phyloP scores from a whole-genome alignment of 2,113 vertebrate genomes.

The Drymodes brunneopygia region DNA sequence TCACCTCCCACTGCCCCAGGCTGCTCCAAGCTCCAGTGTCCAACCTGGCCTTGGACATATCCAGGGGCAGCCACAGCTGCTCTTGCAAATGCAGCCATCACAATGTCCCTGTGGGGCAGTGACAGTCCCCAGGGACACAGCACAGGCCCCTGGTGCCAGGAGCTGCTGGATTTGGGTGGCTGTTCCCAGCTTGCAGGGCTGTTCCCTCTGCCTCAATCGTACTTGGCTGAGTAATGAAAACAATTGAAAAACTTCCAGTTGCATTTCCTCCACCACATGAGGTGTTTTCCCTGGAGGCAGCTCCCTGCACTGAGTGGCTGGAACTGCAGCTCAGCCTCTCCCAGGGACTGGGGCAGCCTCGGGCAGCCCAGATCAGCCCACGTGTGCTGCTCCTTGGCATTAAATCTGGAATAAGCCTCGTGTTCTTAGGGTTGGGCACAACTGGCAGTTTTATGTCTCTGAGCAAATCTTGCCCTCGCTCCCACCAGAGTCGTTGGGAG shows the following conservation, averaged over 20 bases:
- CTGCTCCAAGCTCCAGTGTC: not conserved
- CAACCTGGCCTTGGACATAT: not conserved
- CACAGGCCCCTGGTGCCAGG: not conserved
- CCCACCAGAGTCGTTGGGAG: not conserved
- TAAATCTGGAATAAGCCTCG: accelerated
- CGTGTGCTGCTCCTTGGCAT: not conserved
- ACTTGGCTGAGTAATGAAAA: not conserved
- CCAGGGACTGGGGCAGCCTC: not conserved
- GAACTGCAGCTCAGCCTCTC: not conserved
- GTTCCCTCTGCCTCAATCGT: not conserved
- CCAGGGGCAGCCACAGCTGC: not conserved
- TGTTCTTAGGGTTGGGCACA: not conserved
- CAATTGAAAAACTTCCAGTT: not conserved
- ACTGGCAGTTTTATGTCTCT: not conserved
- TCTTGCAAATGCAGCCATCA: not conserved
- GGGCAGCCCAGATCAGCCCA: not conserved
- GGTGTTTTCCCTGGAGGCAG: not conserved
- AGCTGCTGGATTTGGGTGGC: not conserved
- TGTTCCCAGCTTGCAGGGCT: not conserved
- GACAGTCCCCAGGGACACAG: not conserved
- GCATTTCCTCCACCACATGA: not conserved
- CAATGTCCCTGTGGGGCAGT: not conserved
- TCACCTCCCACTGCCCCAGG: not conserved
- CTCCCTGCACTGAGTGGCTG: not conserved
- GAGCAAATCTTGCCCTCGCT: not conserved